Evolutionary conservation across 1,140 invertebrate species (phyloP).

Genomic region (Drosophila ironensis): DNA sequence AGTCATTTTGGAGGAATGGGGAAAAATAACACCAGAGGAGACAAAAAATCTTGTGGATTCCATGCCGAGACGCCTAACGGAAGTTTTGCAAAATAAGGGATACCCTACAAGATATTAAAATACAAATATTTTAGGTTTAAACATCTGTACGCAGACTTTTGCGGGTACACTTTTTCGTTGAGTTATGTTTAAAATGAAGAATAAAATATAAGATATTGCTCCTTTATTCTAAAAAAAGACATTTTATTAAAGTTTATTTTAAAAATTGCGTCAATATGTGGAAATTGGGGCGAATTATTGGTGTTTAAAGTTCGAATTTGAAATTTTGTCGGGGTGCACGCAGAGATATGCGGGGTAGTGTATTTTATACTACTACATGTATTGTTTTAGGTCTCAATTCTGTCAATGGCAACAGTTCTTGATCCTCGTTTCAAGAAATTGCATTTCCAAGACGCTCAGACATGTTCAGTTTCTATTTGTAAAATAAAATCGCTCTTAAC

Average conservation of each 20-base stretch:
- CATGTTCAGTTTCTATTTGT: too few relatives aligned
- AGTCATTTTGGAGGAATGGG: slow-evolving; percentile 3
- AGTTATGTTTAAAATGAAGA: not conserved
- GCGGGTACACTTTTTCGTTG: not conserved
- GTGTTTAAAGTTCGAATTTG: not conserved
- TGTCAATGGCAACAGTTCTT: too few relatives aligned
- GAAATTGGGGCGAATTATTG: not conserved
- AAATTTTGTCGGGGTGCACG: not conserved
- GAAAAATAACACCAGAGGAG: slow-evolving; percentile 13
- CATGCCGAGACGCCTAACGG: slow-evolving; percentile 9
- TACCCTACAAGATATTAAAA: not conserved
- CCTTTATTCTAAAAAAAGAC: not conserved
- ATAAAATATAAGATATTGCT: not conserved
- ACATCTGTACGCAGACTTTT: slow-evolving; percentile 4
- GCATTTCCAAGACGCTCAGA: too few relatives aligned
- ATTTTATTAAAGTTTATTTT: not conserved
- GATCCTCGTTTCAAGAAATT: too few relatives aligned
- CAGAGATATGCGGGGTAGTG: not conserved
- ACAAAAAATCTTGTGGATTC: not conserved
- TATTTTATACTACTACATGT: too few relatives aligned
- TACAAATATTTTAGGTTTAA: not conserved
- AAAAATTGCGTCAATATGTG: not conserved
- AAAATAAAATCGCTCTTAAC: too few relatives aligned
- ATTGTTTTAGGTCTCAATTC: too few relatives aligned
- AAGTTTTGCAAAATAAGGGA: slow-evolving; percentile 11